Evolutionary conservation across 2,113 vertebrate species (phyloP).

Genomic region (Andinoacara biseriatus): DNA sequence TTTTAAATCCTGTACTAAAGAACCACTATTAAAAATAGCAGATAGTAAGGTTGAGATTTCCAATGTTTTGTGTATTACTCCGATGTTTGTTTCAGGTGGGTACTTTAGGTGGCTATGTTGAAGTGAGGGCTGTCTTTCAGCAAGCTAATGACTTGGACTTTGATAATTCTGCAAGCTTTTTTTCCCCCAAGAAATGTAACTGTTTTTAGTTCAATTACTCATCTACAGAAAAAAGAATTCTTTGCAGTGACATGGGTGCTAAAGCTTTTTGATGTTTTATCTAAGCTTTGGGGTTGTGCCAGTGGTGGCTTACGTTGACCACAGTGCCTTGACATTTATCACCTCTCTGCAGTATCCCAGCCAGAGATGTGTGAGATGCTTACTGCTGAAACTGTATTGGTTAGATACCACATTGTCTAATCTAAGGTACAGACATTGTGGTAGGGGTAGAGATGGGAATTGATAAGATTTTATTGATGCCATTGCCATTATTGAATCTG

Average conservation of each 20-base stretch:
- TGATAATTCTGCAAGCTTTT: background rate
- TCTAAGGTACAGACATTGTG: too few species aligned
- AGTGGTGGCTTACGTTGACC: background rate
- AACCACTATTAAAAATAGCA: too few species aligned
- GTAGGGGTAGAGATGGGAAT: too few species aligned
- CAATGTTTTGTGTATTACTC: background rate
- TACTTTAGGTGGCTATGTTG: background rate
- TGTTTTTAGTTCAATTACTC: background rate
- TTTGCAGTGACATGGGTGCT: background rate
- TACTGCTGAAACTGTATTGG: too few species aligned
- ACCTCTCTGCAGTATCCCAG: too few species aligned
- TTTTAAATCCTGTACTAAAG: too few species aligned
- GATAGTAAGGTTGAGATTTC: too few species aligned
- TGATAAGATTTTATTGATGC: too few species aligned
- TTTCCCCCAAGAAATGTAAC: background rate
- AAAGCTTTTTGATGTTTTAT: background rate
- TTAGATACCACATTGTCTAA: too few species aligned
- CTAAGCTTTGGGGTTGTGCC: background rate
- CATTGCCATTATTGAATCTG: too few species aligned
- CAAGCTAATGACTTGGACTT: background rate
- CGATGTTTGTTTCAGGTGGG: background rate
- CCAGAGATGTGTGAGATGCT: too few species aligned
- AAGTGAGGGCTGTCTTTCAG: background rate
- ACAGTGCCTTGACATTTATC: too few species aligned
- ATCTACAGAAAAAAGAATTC: background rate